Base-by-base conservation (phyloP, 2,888 invertebrate species). In the Catocala sponsa region DNA sequence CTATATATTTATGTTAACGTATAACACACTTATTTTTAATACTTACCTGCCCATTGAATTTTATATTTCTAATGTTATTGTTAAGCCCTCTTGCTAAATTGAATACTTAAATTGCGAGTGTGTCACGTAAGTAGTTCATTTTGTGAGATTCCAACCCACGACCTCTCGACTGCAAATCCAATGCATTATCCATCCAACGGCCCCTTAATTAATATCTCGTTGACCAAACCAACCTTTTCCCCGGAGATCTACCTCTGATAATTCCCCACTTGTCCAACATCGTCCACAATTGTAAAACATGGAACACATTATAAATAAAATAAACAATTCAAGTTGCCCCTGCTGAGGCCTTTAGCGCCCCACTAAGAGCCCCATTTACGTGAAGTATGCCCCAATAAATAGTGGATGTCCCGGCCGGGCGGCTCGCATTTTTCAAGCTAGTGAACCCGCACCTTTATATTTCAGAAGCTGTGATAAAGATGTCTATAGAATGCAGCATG, bases 301-400 rank as follows among this genome's bases (percentile, higher is more conserved):
- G 63, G 41, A 75, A 79, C 74, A 80, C 79, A 70, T 77, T 78
- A 69, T 78, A 81, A 79, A 76, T 76, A 79, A 78, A 82, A 85
- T 81, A 86, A 84, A 86, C 87, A 85, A 78, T 81, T 74, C 77
- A 54, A 47, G 63, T 51, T 64, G 58, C 61, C 71, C 60, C 58
- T 41, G 15, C 55, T 50, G 57, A 53, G 65, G 60, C 60, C 70
- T 68, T 70, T 71, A 70, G 71, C 73, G 74, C 65, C 72, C 70
- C 77, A 64, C 81, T 81, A 86, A 85, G 84, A 84, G 81, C 79
- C 79, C 83, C 84, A 87, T 89, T 88, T 83, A 80, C 81, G 83
- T 89, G 89, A 88, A 83, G 85, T 83, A 88, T 87, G 84, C 82
- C 82, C 81, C 85, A 84, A 88, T 89, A 88, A 87, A 89, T 86